A percentile compares a stretch with the other conserved stretches of the same genome.
Evolutionary conservation across 2,888 invertebrate species (phyloP).

Genomic region (Erebia ligea): DNA sequence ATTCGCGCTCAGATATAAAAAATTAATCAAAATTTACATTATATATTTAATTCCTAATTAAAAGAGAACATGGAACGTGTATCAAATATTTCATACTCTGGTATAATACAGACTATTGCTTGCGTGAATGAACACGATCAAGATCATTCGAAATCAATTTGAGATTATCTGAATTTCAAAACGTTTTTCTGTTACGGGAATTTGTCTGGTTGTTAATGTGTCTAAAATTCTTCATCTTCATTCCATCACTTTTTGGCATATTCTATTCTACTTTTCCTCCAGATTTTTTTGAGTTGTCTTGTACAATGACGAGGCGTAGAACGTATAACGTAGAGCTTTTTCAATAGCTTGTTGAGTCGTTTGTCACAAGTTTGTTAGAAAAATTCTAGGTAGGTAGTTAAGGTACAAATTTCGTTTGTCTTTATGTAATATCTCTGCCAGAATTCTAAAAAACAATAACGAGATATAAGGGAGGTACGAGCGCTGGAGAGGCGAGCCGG

Average conservation of each 20-base stretch:
- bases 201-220: not conserved
- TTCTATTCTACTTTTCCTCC: too few species aligned
- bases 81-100: too few species aligned
- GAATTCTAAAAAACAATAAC: constrained; percentile 44
- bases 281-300: too few species aligned
- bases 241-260: too few species aligned
- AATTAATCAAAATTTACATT: not conserved
- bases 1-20: too few species aligned
- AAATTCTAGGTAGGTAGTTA: not conserved
- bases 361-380: not conserved
- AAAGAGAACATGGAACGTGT: constrained; percentile 54
- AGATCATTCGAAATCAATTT: constrained; percentile 65
- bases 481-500: constrained; percentile 29
- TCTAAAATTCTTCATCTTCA: not conserved
- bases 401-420: constrained; percentile 11
- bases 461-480: constrained; percentile 45
- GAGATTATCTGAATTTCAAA: constrained; percentile 68
- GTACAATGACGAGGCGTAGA: too few species aligned
- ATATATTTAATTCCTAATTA: constrained; percentile 1
- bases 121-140: constrained; percentile 51
- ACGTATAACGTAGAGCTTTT: too few species aligned
- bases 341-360: not conserved
- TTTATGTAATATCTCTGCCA: constrained; percentile 37
- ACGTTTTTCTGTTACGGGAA: constrained; percentile 5
- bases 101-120: constrained; percentile 58